Evolutionary conservation across 37 sponge, comb jelly and placozoan genomes (phyloP).

Genomic region (Theonella swinhoei): DNA sequence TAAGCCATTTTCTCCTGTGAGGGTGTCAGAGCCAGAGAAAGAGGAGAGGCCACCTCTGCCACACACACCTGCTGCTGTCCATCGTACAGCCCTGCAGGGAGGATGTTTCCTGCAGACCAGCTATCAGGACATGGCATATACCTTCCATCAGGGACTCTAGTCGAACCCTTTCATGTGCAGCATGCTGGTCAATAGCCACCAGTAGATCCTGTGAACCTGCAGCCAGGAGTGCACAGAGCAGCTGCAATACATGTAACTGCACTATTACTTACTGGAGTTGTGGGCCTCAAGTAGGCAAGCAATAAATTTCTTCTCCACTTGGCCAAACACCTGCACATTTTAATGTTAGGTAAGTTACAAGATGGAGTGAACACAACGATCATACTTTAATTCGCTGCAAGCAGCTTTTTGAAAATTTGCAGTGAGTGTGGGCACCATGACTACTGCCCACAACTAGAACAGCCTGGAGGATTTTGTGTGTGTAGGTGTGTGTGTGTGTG

Average conservation of each 20-base stretch:
- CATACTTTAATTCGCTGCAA: too few species aligned
- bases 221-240: neutral
- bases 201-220: constrained; percentile 54
- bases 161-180: constrained; percentile 92
- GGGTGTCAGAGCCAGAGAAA: constrained; percentile 25
- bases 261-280: neutral
- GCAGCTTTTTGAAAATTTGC: constrained; percentile 75
- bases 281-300: constrained; percentile 73
- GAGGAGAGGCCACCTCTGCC: constrained; percentile 15
- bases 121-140: neutral
- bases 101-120: neutral
- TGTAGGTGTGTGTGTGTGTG: constrained; percentile 29
- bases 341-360: neutral
- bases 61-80: neutral
- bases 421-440: constrained; percentile 40
- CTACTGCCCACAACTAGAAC: neutral
- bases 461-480: constrained; percentile 2
- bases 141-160: constrained; percentile 76
- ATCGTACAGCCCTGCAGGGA: neutral
- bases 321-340: constrained; percentile 79
- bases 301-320: constrained; percentile 95
- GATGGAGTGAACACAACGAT: too few species aligned
- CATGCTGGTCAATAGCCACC: constrained; percentile 97
- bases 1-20: constrained; percentile 25
- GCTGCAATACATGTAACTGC: neutral